Base-by-base conservation (phyloP, 1,140 invertebrate species). In the Hyles euphorbiae region DNA sequence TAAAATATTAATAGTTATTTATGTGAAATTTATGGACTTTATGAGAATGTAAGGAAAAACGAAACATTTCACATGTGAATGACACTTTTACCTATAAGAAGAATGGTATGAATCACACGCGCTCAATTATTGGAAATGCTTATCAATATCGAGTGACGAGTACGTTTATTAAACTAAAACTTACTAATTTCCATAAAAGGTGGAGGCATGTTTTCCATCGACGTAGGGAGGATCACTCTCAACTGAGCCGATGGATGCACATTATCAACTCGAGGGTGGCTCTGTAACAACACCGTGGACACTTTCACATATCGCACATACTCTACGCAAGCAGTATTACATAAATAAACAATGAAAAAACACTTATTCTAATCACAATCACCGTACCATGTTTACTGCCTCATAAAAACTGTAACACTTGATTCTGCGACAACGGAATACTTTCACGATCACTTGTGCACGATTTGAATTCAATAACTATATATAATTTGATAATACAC, bases 131-230 rank as follows among this genome's bases (percentile, higher is more conserved):
- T 7, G n/a, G 12, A 11, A 48, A 7, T 48, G 7, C 12, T 48
- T 48, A 48, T 48, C 36, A 40, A 8, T 40, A 40, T 5, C 1
- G 1, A 40, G 22, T 8, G 8, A 40, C 36, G 5, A 40, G 2
- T 40, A 40, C 5, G 36, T 5, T 1, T 40, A 40, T 1, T 40
- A 40, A 40, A 40, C 8, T 40, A 40, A 5, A 40, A 74, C 82
- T 78, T 65, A 85, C 81, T 76, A 48, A 83, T 80, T 53, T 82
- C 78, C 63, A 83, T 70, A 70, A 80, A 84, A n/a, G 74, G 73
- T 11, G 81, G 76, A 44, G 80, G 81, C 71, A 83, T 69, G 65
- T 74, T 77, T 32, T 88, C 82, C 59, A 81, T 68, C 3, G 78
- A 65, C 3, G 73, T 65, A 32, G 84, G 81, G 62, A 88, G 63